Percentiles rank a stretch among this genome's conserved stretches.
Evolutionary conservation across 2,888 invertebrate genomes (phyloP).

Genomic region (Tenthredo livida): DNA sequence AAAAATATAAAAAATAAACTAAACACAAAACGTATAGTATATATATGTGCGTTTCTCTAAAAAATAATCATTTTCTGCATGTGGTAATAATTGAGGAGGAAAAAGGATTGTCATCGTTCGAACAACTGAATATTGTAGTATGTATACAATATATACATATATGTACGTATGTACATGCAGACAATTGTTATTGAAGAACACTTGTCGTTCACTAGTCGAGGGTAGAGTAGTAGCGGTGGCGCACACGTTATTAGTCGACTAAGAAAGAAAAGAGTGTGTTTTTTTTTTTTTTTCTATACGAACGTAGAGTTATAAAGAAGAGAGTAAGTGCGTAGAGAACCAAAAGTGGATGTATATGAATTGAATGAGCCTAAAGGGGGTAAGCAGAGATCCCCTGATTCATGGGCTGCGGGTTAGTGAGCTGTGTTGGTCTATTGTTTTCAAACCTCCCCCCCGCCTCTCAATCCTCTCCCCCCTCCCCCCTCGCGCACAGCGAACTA

Average conservation of each 20-base stretch:
- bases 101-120: not conserved
- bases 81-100: not conserved
- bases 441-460: not conserved
- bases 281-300: no score
- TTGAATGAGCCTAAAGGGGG: slow-evolving; percentile 23
- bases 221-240: not conserved
- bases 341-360: slow-evolving; percentile 46
- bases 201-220: not conserved
- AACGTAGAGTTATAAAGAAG: slow-evolving; percentile 4
- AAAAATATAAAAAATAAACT: not conserved
- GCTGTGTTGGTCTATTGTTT: slow-evolving; percentile 42
- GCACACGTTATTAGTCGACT: slow-evolving; percentile 4
- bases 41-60: no score
- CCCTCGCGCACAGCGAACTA: not conserved
- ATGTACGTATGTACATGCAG: not conserved
- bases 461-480: not conserved
- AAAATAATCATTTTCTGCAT: not conserved
- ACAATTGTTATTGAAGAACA: not conserved
- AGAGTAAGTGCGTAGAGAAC: not conserved
- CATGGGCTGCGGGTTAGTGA: slow-evolving; percentile 22
- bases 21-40: no score
- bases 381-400: not conserved
- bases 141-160: no score
- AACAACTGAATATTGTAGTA: not conserved
- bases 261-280: not conserved